Evolutionary conservation across 1,140 invertebrate genomes (phyloP).

Genomic region (Xylocopa sonorina): DNA sequence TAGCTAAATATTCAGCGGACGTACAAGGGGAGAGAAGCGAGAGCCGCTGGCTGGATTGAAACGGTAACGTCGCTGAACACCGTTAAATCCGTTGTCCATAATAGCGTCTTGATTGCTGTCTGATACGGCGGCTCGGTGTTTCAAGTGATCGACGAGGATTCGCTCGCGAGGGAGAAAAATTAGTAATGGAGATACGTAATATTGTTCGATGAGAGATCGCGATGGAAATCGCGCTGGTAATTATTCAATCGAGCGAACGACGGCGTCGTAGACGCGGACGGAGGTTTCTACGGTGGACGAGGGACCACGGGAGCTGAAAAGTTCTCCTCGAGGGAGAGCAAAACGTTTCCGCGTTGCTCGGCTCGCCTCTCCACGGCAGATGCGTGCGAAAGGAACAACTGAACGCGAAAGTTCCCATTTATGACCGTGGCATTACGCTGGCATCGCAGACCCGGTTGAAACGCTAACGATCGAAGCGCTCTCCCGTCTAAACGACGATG

Average conservation of each 20-base stretch:
- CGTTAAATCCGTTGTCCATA: neutral
- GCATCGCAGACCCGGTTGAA: neutral
- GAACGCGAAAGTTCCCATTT: slow-evolving; percentile 58
- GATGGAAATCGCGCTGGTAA: too few species aligned
- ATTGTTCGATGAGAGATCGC: too few species aligned
- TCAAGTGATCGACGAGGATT: too few species aligned
- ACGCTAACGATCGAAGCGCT: slow-evolving; percentile 47
- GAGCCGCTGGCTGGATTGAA: neutral
- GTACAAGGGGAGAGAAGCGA: slow-evolving; percentile 17
- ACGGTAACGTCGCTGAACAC: neutral
- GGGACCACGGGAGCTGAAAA: neutral
- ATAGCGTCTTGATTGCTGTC: neutral
- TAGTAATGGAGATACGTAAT: too few species aligned
- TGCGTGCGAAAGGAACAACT: slow-evolving; percentile 58
- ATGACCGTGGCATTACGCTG: slow-evolving; percentile 49
- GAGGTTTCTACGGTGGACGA: neutral
- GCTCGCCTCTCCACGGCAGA: slow-evolving; percentile 24
- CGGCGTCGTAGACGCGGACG: too few species aligned
- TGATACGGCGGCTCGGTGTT: too few species aligned
- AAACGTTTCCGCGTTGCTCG: slow-evolving; percentile 19
- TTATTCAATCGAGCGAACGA: too few species aligned
- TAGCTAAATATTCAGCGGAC: slow-evolving; percentile 1
- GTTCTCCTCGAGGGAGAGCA: neutral
- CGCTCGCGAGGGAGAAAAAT: too few species aligned
- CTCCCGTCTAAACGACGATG: slow-evolving; percentile 34